Percentiles rank a stretch among this genome's conserved stretches.
phyloP scores from a whole-genome alignment of 2,113 vertebrate genomes.

The Parus major region DNA sequence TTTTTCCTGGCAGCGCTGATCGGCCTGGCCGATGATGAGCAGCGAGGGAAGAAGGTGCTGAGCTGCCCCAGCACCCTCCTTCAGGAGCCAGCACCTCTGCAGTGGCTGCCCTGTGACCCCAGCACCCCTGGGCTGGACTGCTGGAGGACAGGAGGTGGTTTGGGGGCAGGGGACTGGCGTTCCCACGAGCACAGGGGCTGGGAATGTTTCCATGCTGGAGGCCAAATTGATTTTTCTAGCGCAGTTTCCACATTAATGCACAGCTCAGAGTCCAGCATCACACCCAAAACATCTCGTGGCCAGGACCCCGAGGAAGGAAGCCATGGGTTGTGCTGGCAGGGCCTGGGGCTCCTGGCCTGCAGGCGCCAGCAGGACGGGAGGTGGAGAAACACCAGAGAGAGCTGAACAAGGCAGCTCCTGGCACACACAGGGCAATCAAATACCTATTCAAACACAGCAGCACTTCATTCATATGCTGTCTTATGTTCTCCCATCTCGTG shows the following conservation, averaged over 20 bases:
- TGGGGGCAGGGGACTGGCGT: not conserved
- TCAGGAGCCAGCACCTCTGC: not conserved
- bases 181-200: not conserved
- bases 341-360: not conserved
- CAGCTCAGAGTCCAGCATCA: not conserved
- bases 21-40: accelerated
- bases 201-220: not conserved
- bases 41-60: not conserved
- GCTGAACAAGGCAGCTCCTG: not conserved
- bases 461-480: not conserved
- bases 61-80: not conserved
- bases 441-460: not conserved
- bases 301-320: accelerated
- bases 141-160: not conserved
- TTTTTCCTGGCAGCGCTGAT: not conserved
- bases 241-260: accelerated
- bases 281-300: accelerated
- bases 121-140: not conserved
- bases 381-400: not conserved
- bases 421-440: not conserved
- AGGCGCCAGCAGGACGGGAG: not conserved
- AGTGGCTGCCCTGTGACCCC: accelerated
- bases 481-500: not conserved
- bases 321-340: not conserved
- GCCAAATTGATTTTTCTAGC: not conserved